Evolutionary conservation across 2,113 vertebrate genomes (phyloP).

Genomic region (Siniperca chuatsi): DNA sequence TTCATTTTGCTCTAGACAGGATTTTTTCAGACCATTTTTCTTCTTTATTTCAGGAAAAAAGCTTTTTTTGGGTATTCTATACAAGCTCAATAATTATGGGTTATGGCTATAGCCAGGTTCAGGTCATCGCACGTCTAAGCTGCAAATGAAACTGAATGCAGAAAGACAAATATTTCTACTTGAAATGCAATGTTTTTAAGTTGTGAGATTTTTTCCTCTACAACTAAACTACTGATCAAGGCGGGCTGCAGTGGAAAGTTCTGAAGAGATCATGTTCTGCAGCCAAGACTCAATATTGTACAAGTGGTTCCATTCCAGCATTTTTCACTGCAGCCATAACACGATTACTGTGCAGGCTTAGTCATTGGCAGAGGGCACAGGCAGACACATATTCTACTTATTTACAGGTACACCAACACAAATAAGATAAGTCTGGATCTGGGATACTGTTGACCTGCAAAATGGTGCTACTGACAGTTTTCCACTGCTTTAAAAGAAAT

Average conservation of each 20-base stretch:
- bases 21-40: not conserved
- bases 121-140: not conserved
- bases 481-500: not conserved
- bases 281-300: slow-evolving; percentile 39
- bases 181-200: slow-evolving; percentile 2
- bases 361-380: slow-evolving; percentile 35
- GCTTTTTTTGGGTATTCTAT: not conserved
- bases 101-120: not conserved
- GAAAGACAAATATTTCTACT: not conserved
- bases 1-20: not conserved
- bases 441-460: slow-evolving; percentile 8
- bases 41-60: not conserved
- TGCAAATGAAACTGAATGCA: not conserved
- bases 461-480: slow-evolving; percentile 21
- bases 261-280: slow-evolving; percentile 35
- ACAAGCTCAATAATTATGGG: not conserved
- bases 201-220: not conserved
- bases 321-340: slow-evolving; percentile 41
- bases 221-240: slow-evolving; percentile 16
- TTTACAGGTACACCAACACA: slow-evolving; percentile 52
- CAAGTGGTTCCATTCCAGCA: slow-evolving; percentile 35
- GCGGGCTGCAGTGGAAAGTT: slow-evolving; percentile 37
- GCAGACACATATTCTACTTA: slow-evolving; percentile 31
- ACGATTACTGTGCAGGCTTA: slow-evolving; percentile 54
- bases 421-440: slow-evolving; percentile 16